Evolutionary conservation across 2,888 invertebrate species (phyloP).

Genomic region (Drosophila nr. perissopoda): DNA sequence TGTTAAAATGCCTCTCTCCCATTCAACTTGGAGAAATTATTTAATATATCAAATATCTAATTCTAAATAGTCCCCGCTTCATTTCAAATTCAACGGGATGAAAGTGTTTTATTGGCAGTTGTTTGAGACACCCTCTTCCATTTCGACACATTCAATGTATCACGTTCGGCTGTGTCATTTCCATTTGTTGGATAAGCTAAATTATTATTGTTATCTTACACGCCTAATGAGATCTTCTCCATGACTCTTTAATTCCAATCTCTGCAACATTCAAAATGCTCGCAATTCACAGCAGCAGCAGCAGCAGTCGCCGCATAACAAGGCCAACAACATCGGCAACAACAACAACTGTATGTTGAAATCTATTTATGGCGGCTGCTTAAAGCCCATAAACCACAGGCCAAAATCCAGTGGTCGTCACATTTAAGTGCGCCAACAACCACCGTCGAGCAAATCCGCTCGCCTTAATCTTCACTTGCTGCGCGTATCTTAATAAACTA

Average conservation of each 20-base stretch:
- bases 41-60: background rate
- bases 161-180: background rate
- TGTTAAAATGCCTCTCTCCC: background rate
- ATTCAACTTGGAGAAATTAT: background rate
- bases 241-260: slow-evolving; percentile 31
- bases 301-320: slow-evolving; percentile 5
- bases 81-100: background rate
- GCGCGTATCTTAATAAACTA: slow-evolving; percentile 79
- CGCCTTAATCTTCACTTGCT: slow-evolving; percentile 75
- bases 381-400: slow-evolving; percentile 75
- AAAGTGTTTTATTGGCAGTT: background rate
- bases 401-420: slow-evolving; percentile 77
- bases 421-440: slow-evolving; percentile 68
- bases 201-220: slow-evolving; percentile 31
- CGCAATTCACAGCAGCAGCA: slow-evolving; percentile 24
- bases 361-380: slow-evolving; percentile 71
- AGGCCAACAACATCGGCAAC: slow-evolving; percentile 8
- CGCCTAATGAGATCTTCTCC: slow-evolving; percentile 19
- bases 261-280: slow-evolving; percentile 38
- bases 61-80: background rate
- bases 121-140: background rate
- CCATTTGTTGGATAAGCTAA: slow-evolving; percentile 1
- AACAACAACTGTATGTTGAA: slow-evolving; percentile 23
- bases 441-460: slow-evolving; percentile 64
- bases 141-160: background rate